Evolutionary conservation across 2,113 vertebrate species (phyloP), one percentile per base, ranked within the genome.

Genomic region (Cebus imitator): DNA sequence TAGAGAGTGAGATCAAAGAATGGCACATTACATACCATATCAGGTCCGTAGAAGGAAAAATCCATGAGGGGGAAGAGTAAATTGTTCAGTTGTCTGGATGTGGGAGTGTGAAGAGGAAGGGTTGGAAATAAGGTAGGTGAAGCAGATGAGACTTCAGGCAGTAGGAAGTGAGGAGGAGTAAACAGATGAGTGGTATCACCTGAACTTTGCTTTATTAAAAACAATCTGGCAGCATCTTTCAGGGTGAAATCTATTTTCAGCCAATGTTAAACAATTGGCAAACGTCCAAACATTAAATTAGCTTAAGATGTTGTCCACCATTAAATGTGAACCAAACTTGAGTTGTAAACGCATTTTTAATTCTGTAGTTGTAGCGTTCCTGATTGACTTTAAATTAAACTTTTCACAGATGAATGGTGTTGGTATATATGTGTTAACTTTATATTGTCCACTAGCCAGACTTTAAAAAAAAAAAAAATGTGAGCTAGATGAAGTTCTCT

Each of bases 301-400:
- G 91, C 64, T 72, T 50, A 75, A 92, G 70, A 73, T 89, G 61
- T 37, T 88, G 61, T 66, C 88, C 78, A 23, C 35, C 70, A 84
- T 70, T 82, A 87, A 88, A 78, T 45, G 50, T 81, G 80, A 94
- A 87, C 21, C 80, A 94, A 86, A 92, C 13, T 30, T 87, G 85
- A 84, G 40, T 68, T 95, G 43, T 95, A 95, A 97, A 90, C 76
- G 16, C 2, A 37, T 90, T 50, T 91, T 94, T 82, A 84, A 76
- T 68, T 94, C 81, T 95, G 76, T 96, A 55, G n/a, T 83, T 90
- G n/a, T 78, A 87, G 66, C 52, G 10, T 66, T 96, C 37, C 58
- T 81, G 79, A 90, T 55, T 80, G 58, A 79, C 61, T 95, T 75
- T 57, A 93, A 91, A 92, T 94, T 37, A 91, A 94, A 52, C 12